A percentile compares a stretch with the other conserved stretches of the same genome.
Evolutionary conservation across 2,797 vertebrate genomes (phyloP).

Genomic region (Intellagama lesueurii): DNA sequence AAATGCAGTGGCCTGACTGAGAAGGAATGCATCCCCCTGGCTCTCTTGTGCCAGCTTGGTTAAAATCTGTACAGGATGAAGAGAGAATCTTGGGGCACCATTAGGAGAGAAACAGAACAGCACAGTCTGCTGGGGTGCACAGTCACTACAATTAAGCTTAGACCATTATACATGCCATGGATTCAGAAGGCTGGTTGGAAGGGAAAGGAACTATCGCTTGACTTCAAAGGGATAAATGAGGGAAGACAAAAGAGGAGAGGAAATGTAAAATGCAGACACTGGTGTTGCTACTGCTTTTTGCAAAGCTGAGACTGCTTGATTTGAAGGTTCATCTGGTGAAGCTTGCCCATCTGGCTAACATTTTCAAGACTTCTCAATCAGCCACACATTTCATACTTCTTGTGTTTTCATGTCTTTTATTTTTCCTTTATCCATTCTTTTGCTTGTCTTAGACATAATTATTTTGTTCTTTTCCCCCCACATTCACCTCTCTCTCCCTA

Average conservation of each 20-base stretch:
- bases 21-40: not conserved
- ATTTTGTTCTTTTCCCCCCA: not conserved
- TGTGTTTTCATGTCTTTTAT: not conserved
- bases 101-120: not conserved
- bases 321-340: too few species aligned
- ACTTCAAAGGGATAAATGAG: not conserved
- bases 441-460: not conserved
- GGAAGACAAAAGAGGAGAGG: not conserved
- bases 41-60: not conserved
- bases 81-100: not conserved
- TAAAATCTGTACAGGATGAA: not conserved
- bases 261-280: not conserved
- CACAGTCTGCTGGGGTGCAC: not conserved
- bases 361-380: too few species aligned
- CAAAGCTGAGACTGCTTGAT: too few species aligned
- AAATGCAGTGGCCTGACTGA: not conserved
- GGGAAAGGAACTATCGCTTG: not conserved
- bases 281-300: too few species aligned
- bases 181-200: not conserved
- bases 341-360: too few species aligned
- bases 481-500: not conserved
- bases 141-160: not conserved
- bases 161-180: not conserved
- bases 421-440: not conserved
- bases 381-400: not conserved